Evolutionary conservation across 2,888 invertebrate genomes (phyloP).

Genomic region (Pammene aurita): DNA sequence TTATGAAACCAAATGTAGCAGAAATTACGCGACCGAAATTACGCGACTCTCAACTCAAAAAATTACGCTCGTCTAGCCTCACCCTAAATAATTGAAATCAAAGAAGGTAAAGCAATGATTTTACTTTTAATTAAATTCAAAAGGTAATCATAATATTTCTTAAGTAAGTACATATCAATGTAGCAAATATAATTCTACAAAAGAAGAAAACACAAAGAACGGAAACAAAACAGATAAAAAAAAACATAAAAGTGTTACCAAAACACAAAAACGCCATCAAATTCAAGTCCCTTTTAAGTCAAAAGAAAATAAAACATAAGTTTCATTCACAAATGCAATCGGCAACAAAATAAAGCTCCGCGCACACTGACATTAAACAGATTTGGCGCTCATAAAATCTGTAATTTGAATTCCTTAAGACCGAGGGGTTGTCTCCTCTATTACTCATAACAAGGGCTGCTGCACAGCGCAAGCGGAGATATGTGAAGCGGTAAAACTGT

Average conservation of each 20-base stretch:
- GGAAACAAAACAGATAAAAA: background rate
- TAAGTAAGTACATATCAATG: no score
- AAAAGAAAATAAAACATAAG: constrained; percentile 5
- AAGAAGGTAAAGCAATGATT: no score
- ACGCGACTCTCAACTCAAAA: no score
- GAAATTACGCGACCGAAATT: no score
- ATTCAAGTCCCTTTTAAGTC: background rate
- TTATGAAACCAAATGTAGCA: no score
- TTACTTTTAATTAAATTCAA: no score
- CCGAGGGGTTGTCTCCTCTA: constrained; percentile 53
- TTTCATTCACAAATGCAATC: constrained; percentile 20
- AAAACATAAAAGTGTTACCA: background rate
- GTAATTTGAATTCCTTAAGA: constrained; percentile 81
- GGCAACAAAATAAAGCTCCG: constrained; percentile 38
- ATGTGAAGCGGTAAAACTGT: background rate
- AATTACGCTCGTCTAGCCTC: no score
- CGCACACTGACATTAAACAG: constrained; percentile 68
- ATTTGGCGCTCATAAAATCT: constrained; percentile 77
- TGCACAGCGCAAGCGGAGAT: background rate
- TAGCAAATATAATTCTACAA: no score
- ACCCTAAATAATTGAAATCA: no score
- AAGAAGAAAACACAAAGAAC: no score
- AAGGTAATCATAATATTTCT: no score
- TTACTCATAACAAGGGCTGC: constrained; percentile 48
- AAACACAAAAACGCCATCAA: background rate